These are phyloP conservation scores for Artibeus jamaicensis DNA, from an alignment of 2,797 vertebrate genomes.

Conservation along the genomic window DNA sequence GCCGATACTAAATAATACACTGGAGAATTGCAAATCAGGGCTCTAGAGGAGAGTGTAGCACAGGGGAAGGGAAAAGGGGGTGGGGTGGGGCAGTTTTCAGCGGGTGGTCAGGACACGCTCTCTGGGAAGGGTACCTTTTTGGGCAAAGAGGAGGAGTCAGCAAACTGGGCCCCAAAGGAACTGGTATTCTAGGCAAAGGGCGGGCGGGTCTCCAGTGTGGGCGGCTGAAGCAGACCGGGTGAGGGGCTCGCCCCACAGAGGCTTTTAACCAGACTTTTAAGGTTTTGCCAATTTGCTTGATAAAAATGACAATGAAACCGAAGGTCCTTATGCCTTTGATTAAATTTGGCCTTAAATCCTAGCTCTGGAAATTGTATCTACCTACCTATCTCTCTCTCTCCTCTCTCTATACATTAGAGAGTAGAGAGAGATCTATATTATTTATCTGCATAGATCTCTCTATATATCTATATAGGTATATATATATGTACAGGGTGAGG, in stretches of 20 bases:
- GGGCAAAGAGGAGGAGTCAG: not conserved
- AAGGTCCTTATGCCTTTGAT: not conserved
- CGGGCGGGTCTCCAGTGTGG: too few species aligned
- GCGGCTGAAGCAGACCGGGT: accelerated
- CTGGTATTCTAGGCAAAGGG: not conserved
- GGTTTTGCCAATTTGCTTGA: not conserved
- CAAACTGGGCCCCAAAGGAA: not conserved
- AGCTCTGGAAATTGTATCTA: not conserved
- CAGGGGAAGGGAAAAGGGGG: not conserved
- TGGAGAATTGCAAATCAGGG: not conserved
- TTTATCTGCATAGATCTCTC: too few species aligned
- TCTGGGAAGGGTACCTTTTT: not conserved
- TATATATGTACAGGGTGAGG: not conserved
- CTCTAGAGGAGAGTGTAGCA: not conserved
- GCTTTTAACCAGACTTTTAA: not conserved
- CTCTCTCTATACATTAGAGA: too few species aligned
- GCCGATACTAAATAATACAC: not conserved
- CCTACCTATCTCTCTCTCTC: too few species aligned
- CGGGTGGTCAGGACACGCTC: not conserved
- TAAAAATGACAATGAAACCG: not conserved
- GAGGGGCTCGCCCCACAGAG: not conserved
- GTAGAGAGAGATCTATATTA: too few species aligned
- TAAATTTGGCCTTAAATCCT: not conserved
- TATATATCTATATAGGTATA: too few species aligned
- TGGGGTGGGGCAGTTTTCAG: not conserved